These are phyloP conservation scores for Oophaga pumilio DNA, from an alignment of 2,113 vertebrate species.

Conservation along the genomic window DNA sequence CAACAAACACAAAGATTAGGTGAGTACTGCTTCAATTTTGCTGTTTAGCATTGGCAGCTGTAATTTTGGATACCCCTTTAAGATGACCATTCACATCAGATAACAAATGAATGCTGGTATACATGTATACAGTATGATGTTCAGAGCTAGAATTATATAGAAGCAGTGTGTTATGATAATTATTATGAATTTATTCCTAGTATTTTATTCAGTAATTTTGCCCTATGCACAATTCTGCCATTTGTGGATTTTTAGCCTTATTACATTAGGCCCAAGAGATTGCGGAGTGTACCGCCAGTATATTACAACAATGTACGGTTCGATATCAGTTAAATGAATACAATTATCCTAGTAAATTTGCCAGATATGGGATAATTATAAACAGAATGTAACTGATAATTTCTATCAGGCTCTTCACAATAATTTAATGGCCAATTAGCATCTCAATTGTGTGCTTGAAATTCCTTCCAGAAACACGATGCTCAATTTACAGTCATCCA, in stretches of 20 bases:
- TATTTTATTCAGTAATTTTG: not conserved
- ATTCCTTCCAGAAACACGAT: slow-evolving; percentile 87
- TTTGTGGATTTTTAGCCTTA: not conserved
- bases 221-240: not conserved
- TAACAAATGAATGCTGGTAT: too few species aligned
- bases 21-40: too few species aligned
- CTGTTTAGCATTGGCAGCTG: too few species aligned
- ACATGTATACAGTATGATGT: too few species aligned
- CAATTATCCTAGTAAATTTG: slow-evolving; percentile 41
- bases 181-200: not conserved
- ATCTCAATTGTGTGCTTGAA: slow-evolving; percentile 57
- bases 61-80: too few species aligned
- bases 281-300: too few species aligned
- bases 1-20: too few species aligned
- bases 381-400: slow-evolving; percentile 16
- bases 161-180: not conserved
- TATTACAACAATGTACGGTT: slow-evolving; percentile 24
- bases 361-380: slow-evolving; percentile 44
- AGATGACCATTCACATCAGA: too few species aligned
- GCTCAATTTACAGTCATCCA: slow-evolving; percentile 97
- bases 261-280: not conserved
- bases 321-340: not conserved
- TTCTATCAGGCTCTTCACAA: slow-evolving; percentile 10
- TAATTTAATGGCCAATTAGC: slow-evolving; percentile 40
- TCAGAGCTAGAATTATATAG: too few species aligned